phyloP scores from a whole-genome alignment of 2,888 invertebrate species.

The Zeuzera pyrina region DNA sequence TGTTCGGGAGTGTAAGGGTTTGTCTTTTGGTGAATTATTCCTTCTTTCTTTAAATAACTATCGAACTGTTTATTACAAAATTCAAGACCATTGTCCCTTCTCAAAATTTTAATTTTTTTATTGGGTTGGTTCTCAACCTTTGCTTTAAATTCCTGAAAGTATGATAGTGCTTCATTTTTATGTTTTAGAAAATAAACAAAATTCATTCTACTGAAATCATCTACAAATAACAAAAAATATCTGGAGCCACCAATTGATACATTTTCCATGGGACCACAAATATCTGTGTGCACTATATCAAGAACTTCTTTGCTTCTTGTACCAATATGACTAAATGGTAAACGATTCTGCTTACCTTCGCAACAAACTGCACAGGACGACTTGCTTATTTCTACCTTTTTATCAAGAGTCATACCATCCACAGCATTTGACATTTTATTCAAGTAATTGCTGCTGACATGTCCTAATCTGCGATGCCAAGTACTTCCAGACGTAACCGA shows the following conservation, averaged over 20 bases:
- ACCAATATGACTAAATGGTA: conserved; percentile 3
- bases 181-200: conserved; percentile 2
- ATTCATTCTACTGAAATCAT: conserved; percentile 5
- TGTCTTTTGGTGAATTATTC: conserved; percentile 18
- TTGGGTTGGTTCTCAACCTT: background rate
- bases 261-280: conserved; percentile 6
- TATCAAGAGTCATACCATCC: conserved; percentile 1
- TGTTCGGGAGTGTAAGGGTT: conserved; percentile 20
- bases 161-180: conserved; percentile 2
- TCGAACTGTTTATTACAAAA: conserved; percentile 10
- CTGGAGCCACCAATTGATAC: conserved; percentile 3
- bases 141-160: conserved; percentile 3
- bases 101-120: background rate
- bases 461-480: conserved; percentile 7
- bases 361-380: conserved; percentile 4
- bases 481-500: background rate
- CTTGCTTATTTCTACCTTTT: background rate
- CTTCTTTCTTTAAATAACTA: conserved; percentile 11
- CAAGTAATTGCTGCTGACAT: conserved; percentile 3
- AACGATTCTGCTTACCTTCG: conserved; percentile 6
- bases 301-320: background rate
- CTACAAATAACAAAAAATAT: conserved; percentile 4
- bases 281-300: conserved; percentile 4
- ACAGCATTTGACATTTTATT: conserved; percentile 7
- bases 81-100: conserved; percentile 9